Conservation (phyloP, 1,140 invertebrate species). For the Penaeus chinensis region DNA sequence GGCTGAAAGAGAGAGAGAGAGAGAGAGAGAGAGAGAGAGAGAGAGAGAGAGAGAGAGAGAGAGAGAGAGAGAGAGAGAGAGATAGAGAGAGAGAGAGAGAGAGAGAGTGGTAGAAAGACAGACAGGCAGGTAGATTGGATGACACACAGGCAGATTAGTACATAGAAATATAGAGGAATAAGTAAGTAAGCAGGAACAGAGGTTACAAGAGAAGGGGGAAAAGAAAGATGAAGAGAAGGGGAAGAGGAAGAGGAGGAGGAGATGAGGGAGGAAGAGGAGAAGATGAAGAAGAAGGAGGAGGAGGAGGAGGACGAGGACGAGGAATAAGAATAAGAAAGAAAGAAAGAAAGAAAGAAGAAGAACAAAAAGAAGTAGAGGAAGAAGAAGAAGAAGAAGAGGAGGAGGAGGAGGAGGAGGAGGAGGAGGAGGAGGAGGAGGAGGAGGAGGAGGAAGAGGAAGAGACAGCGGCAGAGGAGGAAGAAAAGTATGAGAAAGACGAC, state of each 20-base stretch:
- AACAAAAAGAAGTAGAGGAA: too few species aligned
- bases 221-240: background rate
- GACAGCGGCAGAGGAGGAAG: background rate
- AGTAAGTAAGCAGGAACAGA: conserved; percentile 37
- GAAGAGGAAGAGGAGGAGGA: background rate
- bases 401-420: background rate
- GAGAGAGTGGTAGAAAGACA: background rate
- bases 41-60: conserved; percentile 65
- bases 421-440: background rate
- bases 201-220: conserved; percentile 38
- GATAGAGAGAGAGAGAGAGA: background rate
- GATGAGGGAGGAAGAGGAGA: background rate
- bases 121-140: background rate
- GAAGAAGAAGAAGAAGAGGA: background rate
- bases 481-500: too few species aligned
- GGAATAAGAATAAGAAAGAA: background rate
- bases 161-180: background rate
- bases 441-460: background rate
- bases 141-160: background rate
- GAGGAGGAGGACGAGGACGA: background rate
- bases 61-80: conserved; percentile 63
- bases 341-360: background rate
- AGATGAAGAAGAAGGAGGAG: background rate
- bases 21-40: conserved; percentile 25
- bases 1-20: conserved; percentile 30